A percentile compares a stretch with the other conserved stretches of the same genome.
Evolutionary conservation across 2,888 invertebrate genomes (phyloP).

Genomic region (Ligdia adustata): DNA sequence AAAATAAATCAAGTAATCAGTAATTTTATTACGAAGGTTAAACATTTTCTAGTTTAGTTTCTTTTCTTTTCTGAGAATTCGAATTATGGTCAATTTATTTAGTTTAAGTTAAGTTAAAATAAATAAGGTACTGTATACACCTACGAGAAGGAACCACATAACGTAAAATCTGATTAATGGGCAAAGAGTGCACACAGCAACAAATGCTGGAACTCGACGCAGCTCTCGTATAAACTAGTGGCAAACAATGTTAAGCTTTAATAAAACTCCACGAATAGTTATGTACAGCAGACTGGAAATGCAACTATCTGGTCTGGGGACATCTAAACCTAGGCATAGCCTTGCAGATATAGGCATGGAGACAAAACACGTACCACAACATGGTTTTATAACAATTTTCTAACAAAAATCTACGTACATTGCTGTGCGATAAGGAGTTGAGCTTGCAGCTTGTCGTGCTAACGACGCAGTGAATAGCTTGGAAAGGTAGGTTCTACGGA

Average conservation of each 20-base stretch:
- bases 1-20: too few species aligned
- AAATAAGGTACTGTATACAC: too few species aligned
- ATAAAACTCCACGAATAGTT: constrained; percentile 72
- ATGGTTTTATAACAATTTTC: constrained; percentile 55
- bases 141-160: too few species aligned
- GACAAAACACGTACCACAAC: constrained; percentile 68
- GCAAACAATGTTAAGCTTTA: constrained; percentile 69
- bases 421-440: constrained; percentile 35
- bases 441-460: too few species aligned
- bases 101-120: too few species aligned
- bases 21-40: too few species aligned
- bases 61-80: too few species aligned
- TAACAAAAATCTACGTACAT: constrained; percentile 41
- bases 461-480: constrained; percentile 47
- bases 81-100: too few species aligned
- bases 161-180: neutral
- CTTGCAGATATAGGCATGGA: constrained; percentile 75
- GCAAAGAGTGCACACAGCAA: neutral
- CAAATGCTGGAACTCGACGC: constrained; percentile 7
- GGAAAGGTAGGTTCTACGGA: constrained; percentile 14
- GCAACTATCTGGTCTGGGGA: constrained; percentile 77
- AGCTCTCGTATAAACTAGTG: constrained; percentile 38
- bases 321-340: constrained; percentile 75
- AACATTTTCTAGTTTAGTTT: too few species aligned
- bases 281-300: constrained; percentile 72